Percentiles rank a stretch among this genome's conserved stretches.
These are phyloP conservation scores for Flexamia atlantica DNA, from an alignment of 2,888 invertebrate species.

Conservation along the genomic window DNA sequence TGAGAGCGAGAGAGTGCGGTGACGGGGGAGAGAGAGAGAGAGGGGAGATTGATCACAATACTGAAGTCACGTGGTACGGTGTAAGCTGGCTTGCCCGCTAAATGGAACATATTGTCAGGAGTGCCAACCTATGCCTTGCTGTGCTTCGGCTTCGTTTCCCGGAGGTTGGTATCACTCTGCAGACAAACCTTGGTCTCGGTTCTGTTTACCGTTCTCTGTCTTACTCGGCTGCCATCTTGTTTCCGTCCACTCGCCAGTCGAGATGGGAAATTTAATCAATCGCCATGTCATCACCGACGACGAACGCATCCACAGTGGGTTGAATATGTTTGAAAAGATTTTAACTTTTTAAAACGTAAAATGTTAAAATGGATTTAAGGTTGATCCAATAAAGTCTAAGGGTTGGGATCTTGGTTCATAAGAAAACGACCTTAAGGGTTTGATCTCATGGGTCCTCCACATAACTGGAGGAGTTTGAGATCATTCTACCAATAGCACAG, in stretches of 20 bases:
- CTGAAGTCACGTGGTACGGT: slow-evolving; percentile 41
- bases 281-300: slow-evolving; percentile 4
- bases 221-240: slow-evolving; percentile 47
- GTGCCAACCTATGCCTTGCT: slow-evolving; percentile 46
- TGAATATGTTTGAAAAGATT: too few relatives aligned
- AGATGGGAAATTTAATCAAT: neutral
- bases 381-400: too few relatives aligned
- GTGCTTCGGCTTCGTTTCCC: slow-evolving; percentile 32
- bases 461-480: too few relatives aligned
- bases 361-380: too few relatives aligned
- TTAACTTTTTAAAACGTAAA: too few relatives aligned
- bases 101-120: slow-evolving; percentile 53
- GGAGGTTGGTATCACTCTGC: slow-evolving; percentile 16
- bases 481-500: too few relatives aligned
- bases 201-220: slow-evolving; percentile 42
- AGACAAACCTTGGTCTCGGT: slow-evolving; percentile 37
- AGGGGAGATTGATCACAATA: slow-evolving; percentile 60
- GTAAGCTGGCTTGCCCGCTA: slow-evolving; percentile 40
- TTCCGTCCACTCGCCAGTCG: slow-evolving; percentile 23
- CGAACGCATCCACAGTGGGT: neutral
- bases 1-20: slow-evolving; percentile 69
- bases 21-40: slow-evolving; percentile 71
- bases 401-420: too few relatives aligned
- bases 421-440: too few relatives aligned
- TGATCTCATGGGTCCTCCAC: too few relatives aligned